Conservation (phyloP, 1,140 invertebrate genomes). For the Heliconius eleuchia region DNA sequence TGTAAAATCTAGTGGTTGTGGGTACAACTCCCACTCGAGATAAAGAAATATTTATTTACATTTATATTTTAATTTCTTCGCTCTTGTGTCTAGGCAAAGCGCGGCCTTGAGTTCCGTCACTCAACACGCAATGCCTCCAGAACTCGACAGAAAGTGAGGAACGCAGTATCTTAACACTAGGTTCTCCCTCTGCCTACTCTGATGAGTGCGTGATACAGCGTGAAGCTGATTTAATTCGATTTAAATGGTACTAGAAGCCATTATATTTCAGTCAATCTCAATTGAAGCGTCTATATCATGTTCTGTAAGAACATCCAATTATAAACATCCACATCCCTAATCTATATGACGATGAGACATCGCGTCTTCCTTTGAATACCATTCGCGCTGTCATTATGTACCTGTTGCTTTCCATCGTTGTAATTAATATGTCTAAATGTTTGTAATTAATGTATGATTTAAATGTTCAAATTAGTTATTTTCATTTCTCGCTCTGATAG, state of each 20-base stretch:
- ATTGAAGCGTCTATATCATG: not conserved
- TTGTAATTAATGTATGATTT: not conserved
- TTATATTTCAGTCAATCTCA: not conserved
- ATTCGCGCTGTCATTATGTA: not conserved
- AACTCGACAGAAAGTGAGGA: too few relatives aligned
- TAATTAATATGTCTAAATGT: not conserved
- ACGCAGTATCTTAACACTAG: too few relatives aligned
- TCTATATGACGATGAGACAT: slow-evolving; percentile 2
- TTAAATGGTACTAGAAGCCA: not conserved
- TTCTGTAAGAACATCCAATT: not conserved
- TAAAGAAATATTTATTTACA: too few relatives aligned
- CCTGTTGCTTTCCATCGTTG: not conserved
- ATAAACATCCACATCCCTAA: not conserved
- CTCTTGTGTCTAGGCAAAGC: too few relatives aligned
- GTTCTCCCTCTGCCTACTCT: too few relatives aligned
- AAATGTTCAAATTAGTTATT: not conserved
- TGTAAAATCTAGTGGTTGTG: too few relatives aligned
- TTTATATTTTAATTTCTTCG: too few relatives aligned
- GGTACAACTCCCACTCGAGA: too few relatives aligned
- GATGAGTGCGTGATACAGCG: too few relatives aligned
- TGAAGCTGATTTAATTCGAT: too few relatives aligned
- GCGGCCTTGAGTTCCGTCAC: too few relatives aligned
- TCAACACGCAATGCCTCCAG: too few relatives aligned
- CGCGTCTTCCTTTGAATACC: not conserved
- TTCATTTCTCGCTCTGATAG: not conserved